phyloP scores from a whole-genome alignment of 2,888 invertebrate species.

The Lymantria dispar region DNA sequence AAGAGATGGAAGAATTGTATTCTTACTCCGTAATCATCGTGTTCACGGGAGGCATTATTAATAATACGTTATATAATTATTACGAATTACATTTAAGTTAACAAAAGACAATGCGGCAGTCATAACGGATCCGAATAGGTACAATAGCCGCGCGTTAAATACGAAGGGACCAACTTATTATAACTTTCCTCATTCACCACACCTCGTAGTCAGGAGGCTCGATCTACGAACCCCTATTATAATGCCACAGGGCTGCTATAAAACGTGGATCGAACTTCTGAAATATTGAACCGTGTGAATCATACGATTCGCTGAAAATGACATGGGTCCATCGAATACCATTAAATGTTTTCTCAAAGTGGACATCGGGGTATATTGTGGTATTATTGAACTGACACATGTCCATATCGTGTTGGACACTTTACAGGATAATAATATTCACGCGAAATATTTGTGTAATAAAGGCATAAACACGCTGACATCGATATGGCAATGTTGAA shows the following conservation, averaged over 20 bases:
- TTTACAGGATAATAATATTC: neutral
- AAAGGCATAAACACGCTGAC: no score
- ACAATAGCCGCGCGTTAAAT: slow-evolving; percentile 48
- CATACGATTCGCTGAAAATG: slow-evolving; percentile 47
- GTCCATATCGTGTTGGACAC: neutral
- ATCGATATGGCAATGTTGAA: no score
- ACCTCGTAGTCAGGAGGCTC: slow-evolving; percentile 57
- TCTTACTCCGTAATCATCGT: no score
- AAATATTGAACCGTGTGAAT: slow-evolving; percentile 58
- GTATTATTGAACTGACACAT: slow-evolving; percentile 16
- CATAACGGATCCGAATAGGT: slow-evolving; percentile 58
- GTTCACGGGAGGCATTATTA: no score
- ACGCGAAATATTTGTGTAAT: no score
- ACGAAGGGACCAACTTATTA: slow-evolving; percentile 69
- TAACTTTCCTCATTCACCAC: slow-evolving; percentile 73
- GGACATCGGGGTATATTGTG: slow-evolving; percentile 34
- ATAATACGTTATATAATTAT: no score
- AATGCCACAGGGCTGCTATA: slow-evolving; percentile 57
- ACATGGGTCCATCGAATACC: slow-evolving; percentile 49
- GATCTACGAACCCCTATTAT: slow-evolving; percentile 65
- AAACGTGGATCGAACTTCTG: slow-evolving; percentile 53
- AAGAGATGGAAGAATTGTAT: no score
- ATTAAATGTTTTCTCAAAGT: slow-evolving; percentile 45
- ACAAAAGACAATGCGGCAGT: slow-evolving; percentile 22
- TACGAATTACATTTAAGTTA: slow-evolving; percentile 3